Base-by-base conservation (phyloP, 2,888 invertebrate genomes). In the Cenopis cana region DNA sequence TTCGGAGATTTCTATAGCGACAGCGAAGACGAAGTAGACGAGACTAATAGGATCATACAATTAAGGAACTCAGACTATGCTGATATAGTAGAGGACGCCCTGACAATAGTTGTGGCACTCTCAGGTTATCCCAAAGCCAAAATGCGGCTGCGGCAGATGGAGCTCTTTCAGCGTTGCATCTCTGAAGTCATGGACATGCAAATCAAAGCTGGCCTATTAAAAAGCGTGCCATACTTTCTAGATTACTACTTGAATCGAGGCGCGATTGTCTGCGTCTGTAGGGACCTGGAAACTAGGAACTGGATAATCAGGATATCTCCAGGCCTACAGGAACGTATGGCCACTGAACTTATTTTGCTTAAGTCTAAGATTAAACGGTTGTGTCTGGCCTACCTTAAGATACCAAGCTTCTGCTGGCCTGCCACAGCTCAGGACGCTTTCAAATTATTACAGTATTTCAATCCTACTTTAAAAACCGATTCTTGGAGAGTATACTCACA, bases 161-260 rank as follows among this genome's bases (percentile, higher is more conserved):
- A 88, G 10, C 74, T 78, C 8, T 93, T 92, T 46, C 89, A 90
- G 68, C 79, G 82, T 0, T 85, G 86, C n/a, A 72, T 93, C 0
- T 78, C 82, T 2, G 88, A 88, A 9, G 85, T 93, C 1, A 87
- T 89, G 14, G 88, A 91, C 68, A 90, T 91, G 91, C 92, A 93
- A 64, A 64, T 88, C 0, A 89, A 92, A 75, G 85, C 84, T 0
- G 88, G 89, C 1, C 77, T 92, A 1, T 70, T 93, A 2, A 88
- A 87, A 62, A 85, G 82, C 24, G 81, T 82, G 0, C 92, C 92
- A 0, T 76, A 83, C 0, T 92, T 93, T 73, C 68, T 89, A 54
- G 93, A 93, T 76, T 92, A 90, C 67, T 93, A 92, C 69, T 71
- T 93, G 20, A 91, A 89, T 70, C 83, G 89, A 68, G 93, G 91